These are phyloP conservation scores for Lasioglossum morio DNA, from an alignment of 2,888 invertebrate genomes.

Conservation along the genomic window DNA sequence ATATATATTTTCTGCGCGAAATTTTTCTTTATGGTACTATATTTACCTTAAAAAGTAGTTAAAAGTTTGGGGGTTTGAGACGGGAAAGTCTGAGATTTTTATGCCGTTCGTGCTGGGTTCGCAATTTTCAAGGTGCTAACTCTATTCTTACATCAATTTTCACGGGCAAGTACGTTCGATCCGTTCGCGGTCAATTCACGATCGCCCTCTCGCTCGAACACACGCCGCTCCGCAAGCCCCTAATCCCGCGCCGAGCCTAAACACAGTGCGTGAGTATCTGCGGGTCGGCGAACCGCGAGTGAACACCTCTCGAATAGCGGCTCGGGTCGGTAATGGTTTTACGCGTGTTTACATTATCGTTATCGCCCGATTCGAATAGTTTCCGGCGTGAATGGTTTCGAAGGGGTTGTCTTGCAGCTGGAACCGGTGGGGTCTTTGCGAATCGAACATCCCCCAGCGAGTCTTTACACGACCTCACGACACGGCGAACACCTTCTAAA, in stretches of 20 bases:
- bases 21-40: no score
- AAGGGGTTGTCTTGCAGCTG: constrained; percentile 11
- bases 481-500: constrained; percentile 32
- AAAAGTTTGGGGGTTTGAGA: no score
- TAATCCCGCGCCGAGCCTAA: not conserved
- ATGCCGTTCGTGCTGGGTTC: no score
- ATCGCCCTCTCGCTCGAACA: not conserved
- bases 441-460: constrained; percentile 34
- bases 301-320: constrained; percentile 39
- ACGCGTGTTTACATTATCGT: constrained; percentile 79
- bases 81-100: no score
- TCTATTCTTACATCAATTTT: not conserved
- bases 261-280: constrained; percentile 10
- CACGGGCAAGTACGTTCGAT: not conserved
- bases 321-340: constrained; percentile 72
- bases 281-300: constrained; percentile 42
- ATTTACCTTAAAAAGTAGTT: no score
- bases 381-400: constrained; percentile 35
- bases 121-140: no score
- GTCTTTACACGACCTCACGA: constrained; percentile 43
- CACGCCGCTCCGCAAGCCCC: not conserved
- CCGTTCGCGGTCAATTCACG: not conserved
- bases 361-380: constrained; percentile 72
- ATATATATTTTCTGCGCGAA: no score
- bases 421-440: constrained; percentile 38